Percentiles rank a stretch among this genome's conserved stretches.
phyloP scores from a whole-genome alignment of 2,888 invertebrate genomes.

The Apeira syringaria region DNA sequence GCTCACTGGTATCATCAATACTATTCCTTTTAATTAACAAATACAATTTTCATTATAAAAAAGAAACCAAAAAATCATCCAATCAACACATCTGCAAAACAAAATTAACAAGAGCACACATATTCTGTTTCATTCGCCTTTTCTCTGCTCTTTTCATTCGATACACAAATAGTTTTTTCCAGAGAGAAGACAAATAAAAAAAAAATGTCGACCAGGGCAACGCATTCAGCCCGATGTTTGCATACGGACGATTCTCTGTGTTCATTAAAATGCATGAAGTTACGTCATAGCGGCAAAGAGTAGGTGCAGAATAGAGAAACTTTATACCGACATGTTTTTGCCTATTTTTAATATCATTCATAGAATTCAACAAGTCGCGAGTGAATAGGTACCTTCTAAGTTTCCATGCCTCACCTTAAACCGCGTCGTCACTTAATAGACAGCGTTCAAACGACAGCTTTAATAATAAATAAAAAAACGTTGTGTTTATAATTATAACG shows the following conservation, averaged over 20 bases:
- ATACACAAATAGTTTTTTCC: slow-evolving; percentile 30
- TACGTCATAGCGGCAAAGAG: slow-evolving; percentile 37
- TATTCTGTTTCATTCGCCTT: slow-evolving; percentile 1
- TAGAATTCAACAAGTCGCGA: too few relatives aligned
- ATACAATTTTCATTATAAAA: too few relatives aligned
- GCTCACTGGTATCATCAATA: too few relatives aligned
- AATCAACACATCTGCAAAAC: background rate
- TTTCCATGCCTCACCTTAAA: too few relatives aligned
- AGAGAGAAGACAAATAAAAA: slow-evolving; percentile 36
- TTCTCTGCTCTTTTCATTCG: slow-evolving; percentile 8
- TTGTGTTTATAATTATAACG: too few relatives aligned
- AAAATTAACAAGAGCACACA: background rate
- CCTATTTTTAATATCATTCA: slow-evolving; percentile 19
- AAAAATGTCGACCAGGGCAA: slow-evolving; percentile 40
- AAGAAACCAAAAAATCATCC: background rate
- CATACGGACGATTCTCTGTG: slow-evolving; percentile 48
- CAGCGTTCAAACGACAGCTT: too few relatives aligned
- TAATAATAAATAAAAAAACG: too few relatives aligned
- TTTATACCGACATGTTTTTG: slow-evolving; percentile 1
- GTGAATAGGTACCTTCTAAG: too few relatives aligned
- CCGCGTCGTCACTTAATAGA: too few relatives aligned
- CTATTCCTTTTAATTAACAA: too few relatives aligned
- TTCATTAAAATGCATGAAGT: slow-evolving; percentile 77
- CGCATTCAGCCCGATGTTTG: slow-evolving; percentile 50
- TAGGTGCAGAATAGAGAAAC: slow-evolving; percentile 4